Evolutionary conservation across 2,113 vertebrate species (phyloP), one percentile per base, ranked within the genome.

Genomic region (Mus pahari): DNA sequence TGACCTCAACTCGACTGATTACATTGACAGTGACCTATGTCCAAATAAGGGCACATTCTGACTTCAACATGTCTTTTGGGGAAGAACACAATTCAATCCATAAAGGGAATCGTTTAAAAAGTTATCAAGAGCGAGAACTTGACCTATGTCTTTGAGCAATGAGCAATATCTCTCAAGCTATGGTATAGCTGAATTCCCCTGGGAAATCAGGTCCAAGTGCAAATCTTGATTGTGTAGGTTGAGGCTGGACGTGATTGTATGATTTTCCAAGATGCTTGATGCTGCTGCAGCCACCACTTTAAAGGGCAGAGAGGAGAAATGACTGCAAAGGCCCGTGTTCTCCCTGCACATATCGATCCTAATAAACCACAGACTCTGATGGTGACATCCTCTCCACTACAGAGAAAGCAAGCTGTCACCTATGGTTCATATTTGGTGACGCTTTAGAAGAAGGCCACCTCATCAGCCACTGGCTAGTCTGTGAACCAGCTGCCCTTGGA

Each of bases 1-100:
- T 79, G 74, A 90, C 73, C n/a, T 89, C 70, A 93, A 28, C 62
- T 93, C 79, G 70, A 81, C 66, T 86, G 77, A 81, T 58, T 48
- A 74, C 45, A 92, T 50, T 53, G 55, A 84, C 16, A 36, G 77
- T 16, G 60, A 60, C 48, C 31, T 86, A 64, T 87, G 77, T 97
- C 86, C 90, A 90, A 95, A 78, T 90, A 84, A 90, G 64, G 28
- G 53, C 82, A 91, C 90, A 78, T 68, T 79, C 79, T 66, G 70
- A 88, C 24, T 83, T 93, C 33, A 53, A 20, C 5, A 13, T 84
- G 58, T 89, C 53, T 95, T 95, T 84, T 28, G 2, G 28, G 62
- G 39, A 17, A 22, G 10, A 50, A 55, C 36, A n/a, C 3, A 55
- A 78, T 90, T 73, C 24, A 50, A 60, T 28, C 58, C 79, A 90